Evolutionary conservation across 2,113 vertebrate species (phyloP), one percentile per base, ranked within the genome.

Genomic region (Erythrocercus mccallii): DNA sequence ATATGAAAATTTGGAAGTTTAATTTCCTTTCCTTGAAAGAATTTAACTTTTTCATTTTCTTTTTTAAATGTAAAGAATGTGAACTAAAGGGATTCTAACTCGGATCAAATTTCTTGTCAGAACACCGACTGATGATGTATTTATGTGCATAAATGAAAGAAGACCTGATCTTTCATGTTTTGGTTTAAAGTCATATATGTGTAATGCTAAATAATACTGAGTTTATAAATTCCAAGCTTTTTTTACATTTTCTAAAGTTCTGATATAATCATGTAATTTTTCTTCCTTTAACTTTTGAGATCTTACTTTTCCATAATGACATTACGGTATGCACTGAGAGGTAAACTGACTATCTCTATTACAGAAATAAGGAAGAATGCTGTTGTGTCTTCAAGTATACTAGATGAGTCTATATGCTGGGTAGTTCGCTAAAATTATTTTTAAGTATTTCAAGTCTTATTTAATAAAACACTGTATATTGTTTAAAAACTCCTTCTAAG

Each of bases 21-120:
- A n/a, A 73, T 86, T 96, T 93, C 27, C 66, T 81, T 85, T 88
- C 30, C 31, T 78, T 77, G 47, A 81, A 88, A 87, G 20, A 54
- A 65, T 57, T 12, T 56, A 9, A 12, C 9, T 48, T 42, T 47
- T 54, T 76, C 4, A 5, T 27, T 48, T 6, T 42, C 40, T 48
- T 48, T 57, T 33, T 72, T 80, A 6, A 8, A 8, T 50, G 22
- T 20, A 61, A 79, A 80, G 33, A 58, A 31, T 18, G 4, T 65
- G 42, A 65, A 70, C 33, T 70, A 15, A 60, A 74, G 11, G 6
- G 10, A 47, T 66, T 91, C 44, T n/a, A 70, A 1, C 35, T 74
- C 4, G 0, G 35, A 71, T 90, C 51, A 24, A 16, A 62, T 89
- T 93, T 87, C 60, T 50, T 74, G 14, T 93, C 25, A 70, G 82